These are phyloP conservation scores for Panurus biarmicus DNA, from an alignment of 2,113 vertebrate species.

Conservation along the genomic window DNA sequence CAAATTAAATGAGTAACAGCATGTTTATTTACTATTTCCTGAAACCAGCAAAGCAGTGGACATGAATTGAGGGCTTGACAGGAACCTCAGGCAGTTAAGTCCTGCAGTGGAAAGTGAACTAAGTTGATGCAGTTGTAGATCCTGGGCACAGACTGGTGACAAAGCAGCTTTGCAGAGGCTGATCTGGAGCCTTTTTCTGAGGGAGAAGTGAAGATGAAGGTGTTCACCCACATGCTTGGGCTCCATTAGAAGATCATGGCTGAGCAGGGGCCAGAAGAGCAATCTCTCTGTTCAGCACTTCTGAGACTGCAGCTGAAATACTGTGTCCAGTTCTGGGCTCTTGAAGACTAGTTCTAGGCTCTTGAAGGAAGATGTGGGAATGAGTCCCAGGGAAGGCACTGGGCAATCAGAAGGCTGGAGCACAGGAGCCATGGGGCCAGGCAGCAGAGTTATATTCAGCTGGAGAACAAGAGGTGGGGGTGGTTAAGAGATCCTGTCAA, in stretches of 20 bases:
- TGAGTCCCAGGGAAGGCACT: neutral
- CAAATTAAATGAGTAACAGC: neutral
- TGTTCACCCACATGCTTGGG: neutral
- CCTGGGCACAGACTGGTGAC: neutral
- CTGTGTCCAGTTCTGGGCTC: neutral
- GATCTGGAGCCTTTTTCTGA: neutral
- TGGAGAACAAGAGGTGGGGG: neutral
- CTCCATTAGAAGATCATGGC: neutral
- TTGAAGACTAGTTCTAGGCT: neutral
- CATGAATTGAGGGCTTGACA: fast-evolving
- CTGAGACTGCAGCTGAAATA: neutral
- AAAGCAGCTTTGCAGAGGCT: neutral
- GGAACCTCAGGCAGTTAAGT: fast-evolving
- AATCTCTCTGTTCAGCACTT: neutral
- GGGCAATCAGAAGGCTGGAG: neutral
- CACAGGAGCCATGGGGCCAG: neutral
- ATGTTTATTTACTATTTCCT: neutral
- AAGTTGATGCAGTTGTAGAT: neutral
- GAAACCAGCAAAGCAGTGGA: neutral
- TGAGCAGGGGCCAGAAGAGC: neutral
- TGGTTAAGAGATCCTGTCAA: neutral
- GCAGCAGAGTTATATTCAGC: neutral
- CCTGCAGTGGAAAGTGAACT: neutral
- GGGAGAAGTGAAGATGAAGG: neutral
- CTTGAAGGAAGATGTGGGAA: neutral